Evolutionary conservation across 2,888 invertebrate species (phyloP), one percentile per base, ranked within the genome.

Genomic region (Opisthograptis luteolata): DNA sequence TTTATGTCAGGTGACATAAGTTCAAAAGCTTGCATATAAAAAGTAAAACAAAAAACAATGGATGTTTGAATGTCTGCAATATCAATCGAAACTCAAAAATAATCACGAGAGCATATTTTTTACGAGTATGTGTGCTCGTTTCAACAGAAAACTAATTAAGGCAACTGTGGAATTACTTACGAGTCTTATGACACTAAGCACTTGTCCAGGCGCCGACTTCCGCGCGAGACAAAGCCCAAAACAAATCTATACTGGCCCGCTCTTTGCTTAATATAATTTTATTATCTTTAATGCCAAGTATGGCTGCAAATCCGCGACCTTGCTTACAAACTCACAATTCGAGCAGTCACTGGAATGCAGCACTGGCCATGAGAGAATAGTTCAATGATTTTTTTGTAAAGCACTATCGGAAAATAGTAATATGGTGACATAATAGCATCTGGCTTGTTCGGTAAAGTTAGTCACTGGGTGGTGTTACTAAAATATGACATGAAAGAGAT

Each of bases 311-410:
- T 48, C n/a, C 0, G 24, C 70, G 78, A 66, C 84, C 83, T 83
- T 80, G 83, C 65, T 62, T 56, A 60, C 66, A 61, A 70, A 72
- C 30, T 40, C 15, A 25, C 44, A 50, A 69, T 68, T 70, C 72
- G 71, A 73, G 66, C 66, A 60, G 42, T 40, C 45, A 58, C 45
- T 69, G 79, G 81, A 81, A 84, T 83, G 81, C 76, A 71, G 64
- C 66, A 47, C 41, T 56, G 81, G 63, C 80, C 84, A 70, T 82
- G 80, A 78, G 71, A 74, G 32, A 62, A 49, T 52, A 60, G 51
- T 59, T 51, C 37, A 58, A 55, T 51, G 37, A 42, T 64, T 64
- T 67, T 66, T 67, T 63, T 37, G n/a, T n/a, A 43, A 49, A 42
- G 9, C 14, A 35, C 17, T 17, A 41, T 31, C 10, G 24, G 40